Conservation (phyloP, 1,140 invertebrate genomes). For the Drosophila malerkotliana region DNA sequence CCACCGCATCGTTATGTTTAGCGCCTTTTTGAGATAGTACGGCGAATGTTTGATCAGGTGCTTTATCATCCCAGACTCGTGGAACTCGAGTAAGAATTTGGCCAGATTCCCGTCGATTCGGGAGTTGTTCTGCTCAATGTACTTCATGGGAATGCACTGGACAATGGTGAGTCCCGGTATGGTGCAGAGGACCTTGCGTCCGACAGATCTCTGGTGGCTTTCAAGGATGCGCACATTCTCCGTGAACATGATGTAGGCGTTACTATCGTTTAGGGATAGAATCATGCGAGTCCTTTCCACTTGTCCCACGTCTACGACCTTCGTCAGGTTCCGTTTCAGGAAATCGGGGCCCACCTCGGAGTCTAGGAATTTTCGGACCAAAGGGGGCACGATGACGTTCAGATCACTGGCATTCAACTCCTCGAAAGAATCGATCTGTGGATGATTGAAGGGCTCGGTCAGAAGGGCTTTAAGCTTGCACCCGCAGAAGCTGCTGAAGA, state of each 20-base stretch:
- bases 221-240: not conserved
- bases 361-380: not conserved
- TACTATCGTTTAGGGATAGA: conserved; percentile 3
- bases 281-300: not conserved
- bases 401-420: conserved; percentile 40
- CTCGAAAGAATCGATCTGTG: conserved; percentile 19
- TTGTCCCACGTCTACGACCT: not conserved
- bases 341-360: not conserved
- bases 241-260: not conserved
- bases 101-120: conserved; percentile 3
- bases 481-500: conserved; percentile 37
- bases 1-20: not conserved
- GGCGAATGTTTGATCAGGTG: not conserved
- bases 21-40: not conserved
- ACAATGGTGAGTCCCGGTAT: not conserved
- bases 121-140: conserved; percentile 9
- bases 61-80: not conserved
- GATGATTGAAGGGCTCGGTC: conserved; percentile 7
- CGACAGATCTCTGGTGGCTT: not conserved
- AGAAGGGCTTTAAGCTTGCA: conserved; percentile 51
- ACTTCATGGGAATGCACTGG: not conserved
- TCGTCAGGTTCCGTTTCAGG: not conserved
- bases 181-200: not conserved
- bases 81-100: not conserved
- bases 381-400: not conserved